Evolutionary conservation across 2,888 invertebrate species (phyloP).

Genomic region (Rosalia funebris): DNA sequence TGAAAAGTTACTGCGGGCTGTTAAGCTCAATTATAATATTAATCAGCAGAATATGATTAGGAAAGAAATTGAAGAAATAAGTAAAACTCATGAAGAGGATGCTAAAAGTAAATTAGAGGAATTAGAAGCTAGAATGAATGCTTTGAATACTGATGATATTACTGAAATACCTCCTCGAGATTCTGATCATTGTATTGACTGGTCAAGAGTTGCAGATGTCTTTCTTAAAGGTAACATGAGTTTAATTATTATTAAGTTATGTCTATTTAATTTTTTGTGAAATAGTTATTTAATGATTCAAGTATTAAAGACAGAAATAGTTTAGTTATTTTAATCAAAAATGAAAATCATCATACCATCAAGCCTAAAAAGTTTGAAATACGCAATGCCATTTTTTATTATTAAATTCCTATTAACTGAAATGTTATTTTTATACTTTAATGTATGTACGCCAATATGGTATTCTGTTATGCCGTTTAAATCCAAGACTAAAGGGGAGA

Average conservation of each 20-base stretch:
- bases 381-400: too few relatives aligned
- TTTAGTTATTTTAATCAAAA: too few relatives aligned
- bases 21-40: constrained; percentile 49
- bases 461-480: too few relatives aligned
- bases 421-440: too few relatives aligned
- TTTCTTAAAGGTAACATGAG: constrained; percentile 54
- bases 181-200: constrained; percentile 67
- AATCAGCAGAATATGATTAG: constrained; percentile 40
- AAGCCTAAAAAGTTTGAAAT: too few relatives aligned
- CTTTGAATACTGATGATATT: constrained; percentile 41
- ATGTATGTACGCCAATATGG: too few relatives aligned
- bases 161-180: constrained; percentile 45
- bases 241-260: constrained; percentile 3
- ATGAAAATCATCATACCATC: too few relatives aligned
- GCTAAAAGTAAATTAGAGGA: constrained; percentile 56
- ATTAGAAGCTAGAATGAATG: constrained; percentile 58
- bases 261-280: too few relatives aligned
- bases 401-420: too few relatives aligned
- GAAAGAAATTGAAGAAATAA: constrained; percentile 29
- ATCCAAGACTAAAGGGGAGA: too few relatives aligned
- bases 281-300: too few relatives aligned
- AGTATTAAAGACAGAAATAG: too few relatives aligned
- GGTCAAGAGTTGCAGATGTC: constrained; percentile 67
- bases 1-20: constrained; percentile 45
- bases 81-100: constrained; percentile 32